Evolutionary conservation across 2,797 vertebrate genomes (phyloP), one percentile per base, ranked within the genome.

Genomic region (Discoglossus pictus): DNA sequence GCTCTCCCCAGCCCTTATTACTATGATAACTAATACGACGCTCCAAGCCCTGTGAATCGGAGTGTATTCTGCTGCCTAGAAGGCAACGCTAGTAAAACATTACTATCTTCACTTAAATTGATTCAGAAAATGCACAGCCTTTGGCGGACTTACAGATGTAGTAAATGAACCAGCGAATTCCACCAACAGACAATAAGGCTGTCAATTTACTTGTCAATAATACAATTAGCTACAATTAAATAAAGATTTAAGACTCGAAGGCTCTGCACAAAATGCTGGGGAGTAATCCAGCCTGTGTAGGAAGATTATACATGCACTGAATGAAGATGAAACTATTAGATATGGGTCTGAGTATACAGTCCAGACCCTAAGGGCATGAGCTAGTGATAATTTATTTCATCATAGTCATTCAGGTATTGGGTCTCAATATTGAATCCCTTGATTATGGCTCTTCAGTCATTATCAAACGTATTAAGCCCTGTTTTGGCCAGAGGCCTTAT

Each of bases 221-320:
- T 42, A 67, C 46, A 67, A 67, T 67, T 52, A 67, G 44, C 54
- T 50, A 67, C 65, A 58, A 59, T 60, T 58, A 59, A 59, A 51
- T 59, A 59, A 51, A 67, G 46, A 67, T 59, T 67, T 67, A 67
- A 59, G 65, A 58, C 35, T 67, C 16, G 10, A 23, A 65, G 42
- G 31, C 5, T 17, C 40, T 35, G 50, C 54, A 55, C 51, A 55
- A 55, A n/a, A n/a, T n/a, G n/a, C n/a, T n/a, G n/a, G n/a, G n/a
- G n/a, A n/a, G n/a, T n/a, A n/a, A n/a, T n/a, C n/a, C n/a, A n/a
- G n/a, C n/a, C n/a, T n/a, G n/a, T n/a, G n/a, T n/a, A n/a, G n/a
- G n/a, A n/a, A n/a, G n/a, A n/a, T n/a, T n/a, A n/a, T n/a, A n/a
- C n/a, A n/a, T n/a, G n/a, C n/a, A n/a, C n/a, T n/a, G n/a, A n/a